Base-by-base conservation (phyloP, 2,113 vertebrate species). In the Paramisgurnus dabryanus region DNA sequence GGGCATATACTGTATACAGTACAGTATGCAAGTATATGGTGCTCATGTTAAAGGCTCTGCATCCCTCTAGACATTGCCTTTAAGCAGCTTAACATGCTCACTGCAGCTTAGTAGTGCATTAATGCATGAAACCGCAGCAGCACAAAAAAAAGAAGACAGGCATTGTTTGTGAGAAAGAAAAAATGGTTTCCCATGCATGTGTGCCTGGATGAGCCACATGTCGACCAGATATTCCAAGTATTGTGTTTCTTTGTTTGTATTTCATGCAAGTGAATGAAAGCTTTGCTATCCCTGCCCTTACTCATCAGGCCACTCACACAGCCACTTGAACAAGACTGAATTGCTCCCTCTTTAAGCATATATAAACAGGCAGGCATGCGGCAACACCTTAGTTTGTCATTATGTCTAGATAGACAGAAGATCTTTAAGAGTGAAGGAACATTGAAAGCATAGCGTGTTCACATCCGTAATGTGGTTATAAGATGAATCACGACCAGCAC, bases 21-120 rank as follows among this genome's bases (percentile, higher is more conserved):
- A 43, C 55, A 27, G 45, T 47, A 65, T 34, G 61, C 34, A 76
- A 43, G 34, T 66, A 9, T 45, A 39, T 72, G 68, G 60, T 49
- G 43, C 61, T 63, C 63, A 41, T 50, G 71, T 73, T 61, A 60
- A 67, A 79, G 66, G 66, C 76, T 47, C n/a, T 47, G 66, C 61
- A 47, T 55, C 68, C 68, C 79, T 57, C 50, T 55, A 34, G 65
- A n/a, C 78, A 73, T 45, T 64, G 61, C 64, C 47, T 55, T 5
- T 65, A 80, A 80, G 69, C 79, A 66, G 79, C 69, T 80, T 80
- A 73, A 72, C 79, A 66, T 80, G 49, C 69, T 72, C 69, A 73
- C 60, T 73, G 69, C 69, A 66, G 63, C 63, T 66, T 66, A 77
- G 63, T 18, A 10, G 75, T 66, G 69, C 79, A 66, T 71, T 80